A percentile compares a stretch with the other conserved stretches of the same genome.
phyloP scores from a whole-genome alignment of 2,797 vertebrate genomes.

The Anniella stebbinsi region DNA sequence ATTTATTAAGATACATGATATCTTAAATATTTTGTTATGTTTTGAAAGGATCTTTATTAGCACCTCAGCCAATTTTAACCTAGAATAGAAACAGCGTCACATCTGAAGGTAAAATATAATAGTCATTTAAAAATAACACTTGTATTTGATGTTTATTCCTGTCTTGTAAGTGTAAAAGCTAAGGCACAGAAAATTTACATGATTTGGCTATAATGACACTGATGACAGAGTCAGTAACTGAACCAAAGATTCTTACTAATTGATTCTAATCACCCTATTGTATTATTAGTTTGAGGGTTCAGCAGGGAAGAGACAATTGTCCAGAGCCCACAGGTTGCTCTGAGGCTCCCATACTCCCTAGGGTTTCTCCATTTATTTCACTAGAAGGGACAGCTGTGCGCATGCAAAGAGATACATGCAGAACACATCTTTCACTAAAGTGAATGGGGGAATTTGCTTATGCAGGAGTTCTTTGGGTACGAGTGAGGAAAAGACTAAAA shows the following conservation, averaged over 20 bases:
- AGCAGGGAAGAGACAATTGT: constrained; percentile 21
- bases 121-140: constrained; percentile 53
- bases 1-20: constrained; percentile 3
- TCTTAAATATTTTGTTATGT: background rate
- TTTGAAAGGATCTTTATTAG: constrained; percentile 17
- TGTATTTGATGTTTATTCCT: background rate
- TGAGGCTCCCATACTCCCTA: constrained; percentile 3
- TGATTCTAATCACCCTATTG: constrained; percentile 34
- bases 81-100: constrained; percentile 45
- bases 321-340: constrained; percentile 8
- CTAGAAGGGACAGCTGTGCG: background rate
- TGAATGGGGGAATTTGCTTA: background rate
- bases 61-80: constrained; percentile 30
- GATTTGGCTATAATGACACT: constrained; percentile 2
- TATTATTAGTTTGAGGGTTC: constrained; percentile 27
- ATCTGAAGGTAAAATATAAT: constrained; percentile 49
- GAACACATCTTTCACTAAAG: background rate
- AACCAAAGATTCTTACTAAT: constrained; percentile 24
- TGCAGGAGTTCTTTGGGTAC: background rate
- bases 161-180: constrained; percentile 28
- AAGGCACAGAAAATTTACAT: constrained; percentile 37
- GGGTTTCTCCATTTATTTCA: background rate
- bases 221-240: constrained; percentile 27
- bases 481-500: background rate
- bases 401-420: too few relatives aligned